Evolutionary conservation across 2,888 invertebrate species (phyloP).

Genomic region (Euzetes globulus): DNA sequence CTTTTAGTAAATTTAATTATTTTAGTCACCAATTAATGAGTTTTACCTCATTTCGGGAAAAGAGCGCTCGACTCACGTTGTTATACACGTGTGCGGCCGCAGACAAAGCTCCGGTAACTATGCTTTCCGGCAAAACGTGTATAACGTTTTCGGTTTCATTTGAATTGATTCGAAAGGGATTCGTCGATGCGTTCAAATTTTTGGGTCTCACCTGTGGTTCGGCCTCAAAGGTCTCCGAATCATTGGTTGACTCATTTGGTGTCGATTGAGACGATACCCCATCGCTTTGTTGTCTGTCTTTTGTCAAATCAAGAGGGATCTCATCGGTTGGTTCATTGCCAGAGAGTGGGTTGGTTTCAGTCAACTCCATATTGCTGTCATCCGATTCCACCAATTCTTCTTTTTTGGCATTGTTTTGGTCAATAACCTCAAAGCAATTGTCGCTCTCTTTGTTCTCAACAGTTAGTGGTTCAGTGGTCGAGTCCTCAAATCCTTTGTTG

Average conservation of each 20-base stretch:
- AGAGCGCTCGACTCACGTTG: slow-evolving; percentile 39
- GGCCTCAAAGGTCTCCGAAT: neutral
- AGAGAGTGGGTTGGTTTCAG: neutral
- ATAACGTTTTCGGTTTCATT: slow-evolving; percentile 32
- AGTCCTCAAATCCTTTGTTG: slow-evolving; percentile 37
- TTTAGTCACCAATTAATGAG: neutral
- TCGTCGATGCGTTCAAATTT: neutral
- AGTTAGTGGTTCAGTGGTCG: neutral
- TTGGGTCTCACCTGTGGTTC: neutral
- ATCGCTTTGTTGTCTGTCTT: neutral
- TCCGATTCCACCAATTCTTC: neutral
- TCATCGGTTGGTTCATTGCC: neutral
- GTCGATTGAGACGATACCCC: neutral
- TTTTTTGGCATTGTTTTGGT: neutral
- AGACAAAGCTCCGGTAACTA: slow-evolving; percentile 38
- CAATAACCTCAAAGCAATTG: neutral
- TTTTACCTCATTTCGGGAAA: slow-evolving; percentile 35
- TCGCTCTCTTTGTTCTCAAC: neutral
- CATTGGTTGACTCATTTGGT: neutral
- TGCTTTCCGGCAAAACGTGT: slow-evolving; percentile 42
- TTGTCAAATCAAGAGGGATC: neutral
- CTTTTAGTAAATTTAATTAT: neutral
- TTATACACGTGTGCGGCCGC: slow-evolving; percentile 40
- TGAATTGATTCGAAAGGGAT: neutral
- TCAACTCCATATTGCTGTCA: neutral